Base-by-base conservation (phyloP, 2,113 vertebrate species). In the Scolopax mira region DNA sequence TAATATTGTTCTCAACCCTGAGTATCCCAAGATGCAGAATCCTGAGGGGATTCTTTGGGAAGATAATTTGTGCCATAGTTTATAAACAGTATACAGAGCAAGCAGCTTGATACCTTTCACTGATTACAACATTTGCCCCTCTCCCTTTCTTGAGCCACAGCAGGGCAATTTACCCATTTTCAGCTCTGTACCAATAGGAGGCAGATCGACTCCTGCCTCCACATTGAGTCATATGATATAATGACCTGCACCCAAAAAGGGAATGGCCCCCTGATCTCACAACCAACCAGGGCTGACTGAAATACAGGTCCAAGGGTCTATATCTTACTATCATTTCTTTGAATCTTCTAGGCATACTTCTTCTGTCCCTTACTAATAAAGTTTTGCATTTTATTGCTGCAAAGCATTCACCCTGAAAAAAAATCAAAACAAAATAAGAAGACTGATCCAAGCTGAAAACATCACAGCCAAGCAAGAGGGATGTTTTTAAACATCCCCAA, bases 401-500 rank as follows among this genome's bases (percentile, higher is more conserved):
- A 89, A 89, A 94, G 16, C 16, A 28, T 52, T 93, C 49, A 65
- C 11, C 24, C 16, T 33, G 33, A 33, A 75, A 93, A 79, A 19
- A 39, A 31, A 48, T 21, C 8, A 17, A 61, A 27, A 25, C 33
- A 55, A 58, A 72, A 64, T 41, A 78, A 48, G 77, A 55, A 81
- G 21, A 55, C 37, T 1, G 5, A 49, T 65, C 15, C 31, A 79
- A 66, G 37, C 28, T 78, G 71, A 88, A 85, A 93, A 91, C 64
- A 83, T 42, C 54, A 41, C 6, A 4, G 31, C 42, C 66, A 62
- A 88, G 78, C 6, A 87, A 94, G 55, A 65, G 65, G 80, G 70
- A 78, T 69, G 61, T 66, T 94, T 97, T 89, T 79, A 92, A 94
- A 70, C 61, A 69, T 62, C 35, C 83, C 11, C 58, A 81, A 89